phyloP scores from a whole-genome alignment of 1,140 invertebrate species.

The Heliconius nattereri region DNA sequence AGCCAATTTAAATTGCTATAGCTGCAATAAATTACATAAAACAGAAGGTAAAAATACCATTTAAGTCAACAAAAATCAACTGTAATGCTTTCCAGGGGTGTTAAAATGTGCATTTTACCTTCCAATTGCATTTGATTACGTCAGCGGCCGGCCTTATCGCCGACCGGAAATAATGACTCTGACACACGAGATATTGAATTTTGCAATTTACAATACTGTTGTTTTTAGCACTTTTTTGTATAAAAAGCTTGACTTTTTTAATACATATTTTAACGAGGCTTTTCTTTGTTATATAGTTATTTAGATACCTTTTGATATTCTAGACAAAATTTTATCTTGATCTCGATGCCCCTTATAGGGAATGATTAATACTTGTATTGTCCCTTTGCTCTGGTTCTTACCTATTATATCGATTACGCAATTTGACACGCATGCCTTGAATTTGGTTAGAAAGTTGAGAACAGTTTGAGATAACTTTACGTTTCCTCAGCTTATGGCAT shows the following conservation, averaged over 20 bases:
- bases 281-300: background rate
- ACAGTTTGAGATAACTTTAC: too few species aligned
- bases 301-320: too few species aligned
- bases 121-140: constrained; percentile 41
- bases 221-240: constrained; percentile 28
- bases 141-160: constrained; percentile 39
- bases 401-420: too few species aligned
- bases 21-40: constrained; percentile 5
- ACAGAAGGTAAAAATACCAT: constrained; percentile 11
- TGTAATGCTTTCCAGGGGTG: constrained; percentile 29
- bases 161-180: constrained; percentile 26
- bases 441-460: too few species aligned
- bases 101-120: constrained; percentile 36
- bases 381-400: too few species aligned
- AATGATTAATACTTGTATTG: too few species aligned
- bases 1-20: background rate
- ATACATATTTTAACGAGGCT: background rate
- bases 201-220: constrained; percentile 34
- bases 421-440: too few species aligned
- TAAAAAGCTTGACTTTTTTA: constrained; percentile 7
- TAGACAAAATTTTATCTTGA: too few species aligned
- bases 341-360: too few species aligned
- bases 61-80: constrained; percentile 28
- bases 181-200: constrained; percentile 34
- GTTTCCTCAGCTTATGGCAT: too few species aligned